phyloP scores from a whole-genome alignment of 2,797 vertebrate species.

The Dicrostonyx torquatus region DNA sequence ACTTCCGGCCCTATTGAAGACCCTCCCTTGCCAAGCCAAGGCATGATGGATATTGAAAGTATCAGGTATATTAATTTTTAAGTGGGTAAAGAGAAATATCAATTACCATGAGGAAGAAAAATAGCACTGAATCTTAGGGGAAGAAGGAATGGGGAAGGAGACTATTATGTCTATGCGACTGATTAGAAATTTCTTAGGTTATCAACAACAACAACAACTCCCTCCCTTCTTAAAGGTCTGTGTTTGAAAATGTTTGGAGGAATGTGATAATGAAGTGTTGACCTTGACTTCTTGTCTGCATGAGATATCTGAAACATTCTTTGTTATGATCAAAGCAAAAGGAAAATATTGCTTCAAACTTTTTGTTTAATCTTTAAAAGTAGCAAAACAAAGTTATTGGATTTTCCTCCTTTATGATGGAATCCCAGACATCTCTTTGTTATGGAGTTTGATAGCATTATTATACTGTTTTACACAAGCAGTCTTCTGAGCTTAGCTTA shows the following conservation, averaged over 20 bases:
- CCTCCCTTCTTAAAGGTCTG: neutral
- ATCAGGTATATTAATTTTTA: constrained; percentile 8
- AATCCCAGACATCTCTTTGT: constrained; percentile 73
- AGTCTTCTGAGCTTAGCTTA: constrained; percentile 61
- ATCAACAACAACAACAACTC: neutral
- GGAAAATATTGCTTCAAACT: constrained; percentile 45
- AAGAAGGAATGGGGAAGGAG: constrained; percentile 30
- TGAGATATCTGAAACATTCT: constrained; percentile 59
- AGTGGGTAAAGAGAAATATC: neutral
- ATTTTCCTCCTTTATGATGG: constrained; percentile 56
- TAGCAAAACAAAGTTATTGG: constrained; percentile 45
- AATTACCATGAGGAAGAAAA: constrained; percentile 7
- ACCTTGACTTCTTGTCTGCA: neutral
- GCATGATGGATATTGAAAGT: neutral
- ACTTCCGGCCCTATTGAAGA: neutral
- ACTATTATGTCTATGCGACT: neutral
- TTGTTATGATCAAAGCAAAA: constrained; percentile 58
- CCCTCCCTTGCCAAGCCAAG: neutral
- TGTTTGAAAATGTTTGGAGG: constrained; percentile 56
- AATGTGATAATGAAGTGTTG: constrained; percentile 41
- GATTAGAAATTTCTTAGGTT: constrained; percentile 51
- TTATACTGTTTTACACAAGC: neutral
- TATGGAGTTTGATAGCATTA: constrained; percentile 38
- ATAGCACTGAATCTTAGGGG: neutral
- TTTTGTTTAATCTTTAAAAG: constrained; percentile 65